Evolutionary conservation across 1,140 invertebrate genomes (phyloP).

Genomic region (Galendromus occidentalis): DNA sequence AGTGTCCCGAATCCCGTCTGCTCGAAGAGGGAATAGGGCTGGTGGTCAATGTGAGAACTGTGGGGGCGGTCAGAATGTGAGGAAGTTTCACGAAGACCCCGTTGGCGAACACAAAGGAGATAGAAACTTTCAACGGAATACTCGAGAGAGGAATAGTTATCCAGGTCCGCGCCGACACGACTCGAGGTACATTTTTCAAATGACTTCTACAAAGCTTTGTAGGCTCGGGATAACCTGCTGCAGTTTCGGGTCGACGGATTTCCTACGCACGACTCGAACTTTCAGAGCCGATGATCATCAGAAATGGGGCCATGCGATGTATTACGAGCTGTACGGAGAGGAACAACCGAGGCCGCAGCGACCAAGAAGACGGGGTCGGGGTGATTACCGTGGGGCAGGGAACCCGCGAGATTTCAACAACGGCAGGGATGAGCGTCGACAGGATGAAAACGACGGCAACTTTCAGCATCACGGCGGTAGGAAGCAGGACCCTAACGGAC

Average conservation of each 20-base stretch:
- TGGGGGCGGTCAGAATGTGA: background rate
- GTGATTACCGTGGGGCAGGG: background rate
- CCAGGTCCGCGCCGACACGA: background rate
- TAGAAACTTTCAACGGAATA: background rate
- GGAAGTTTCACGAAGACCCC: background rate
- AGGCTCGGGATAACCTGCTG: too few relatives aligned
- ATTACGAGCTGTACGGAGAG: background rate
- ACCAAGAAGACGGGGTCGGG: background rate
- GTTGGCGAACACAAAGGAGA: background rate
- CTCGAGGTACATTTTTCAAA: too few relatives aligned
- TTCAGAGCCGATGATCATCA: background rate
- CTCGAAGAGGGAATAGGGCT: background rate
- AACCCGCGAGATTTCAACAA: background rate
- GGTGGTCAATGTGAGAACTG: too few relatives aligned
- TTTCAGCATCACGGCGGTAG: background rate
- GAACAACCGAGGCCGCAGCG: background rate
- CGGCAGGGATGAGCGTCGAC: background rate
- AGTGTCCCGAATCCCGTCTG: background rate
- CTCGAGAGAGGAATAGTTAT: background rate
- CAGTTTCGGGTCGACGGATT: too few relatives aligned
- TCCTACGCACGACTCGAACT: background rate
- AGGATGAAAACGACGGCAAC: background rate
- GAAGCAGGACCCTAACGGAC: background rate
- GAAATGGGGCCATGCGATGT: constrained; percentile 2
- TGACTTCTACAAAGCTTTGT: too few relatives aligned